These are phyloP conservation scores for Beroe ovata DNA, from an alignment of 37 sponge, comb jelly and placozoan genomes.

Conservation along the genomic window DNA sequence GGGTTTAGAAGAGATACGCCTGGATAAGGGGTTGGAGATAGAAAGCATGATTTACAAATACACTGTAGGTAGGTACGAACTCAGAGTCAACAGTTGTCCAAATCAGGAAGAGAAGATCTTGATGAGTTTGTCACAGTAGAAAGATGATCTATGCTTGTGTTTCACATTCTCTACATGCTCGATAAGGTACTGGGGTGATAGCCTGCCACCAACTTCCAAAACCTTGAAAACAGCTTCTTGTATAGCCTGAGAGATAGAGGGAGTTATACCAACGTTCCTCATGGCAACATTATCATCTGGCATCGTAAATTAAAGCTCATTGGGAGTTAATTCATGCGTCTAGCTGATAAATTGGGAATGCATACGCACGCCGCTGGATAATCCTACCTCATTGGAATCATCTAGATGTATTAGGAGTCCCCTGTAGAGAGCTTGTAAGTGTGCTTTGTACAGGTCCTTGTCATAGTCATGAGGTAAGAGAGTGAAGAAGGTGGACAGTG, in stretches of 20 bases:
- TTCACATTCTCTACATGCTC: conserved; percentile 80
- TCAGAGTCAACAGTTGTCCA: too few relatives aligned
- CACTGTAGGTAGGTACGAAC: too few relatives aligned
- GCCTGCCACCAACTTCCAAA: conserved; percentile 72
- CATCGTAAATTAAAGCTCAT: too few relatives aligned
- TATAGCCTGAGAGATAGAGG: neutral
- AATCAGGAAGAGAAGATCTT: neutral
- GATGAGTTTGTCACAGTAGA: conserved; percentile 60
- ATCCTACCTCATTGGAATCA: conserved; percentile 73
- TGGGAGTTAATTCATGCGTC: too few relatives aligned
- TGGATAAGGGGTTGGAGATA: too few relatives aligned
- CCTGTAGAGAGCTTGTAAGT: conserved; percentile 81
- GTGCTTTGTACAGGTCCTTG: conserved; percentile 78
- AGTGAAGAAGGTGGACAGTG: conserved; percentile 72
- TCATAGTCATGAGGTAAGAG: conserved; percentile 84
- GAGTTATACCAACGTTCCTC: too few relatives aligned
- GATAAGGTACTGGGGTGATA: conserved; percentile 70
- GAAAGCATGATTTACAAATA: neutral
- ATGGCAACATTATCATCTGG: too few relatives aligned
- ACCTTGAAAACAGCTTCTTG: conserved; percentile 78
- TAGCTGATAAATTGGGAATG: too few relatives aligned
- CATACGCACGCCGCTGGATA: too few relatives aligned
- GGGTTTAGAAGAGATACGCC: too few relatives aligned
- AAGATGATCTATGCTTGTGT: conserved; percentile 78
- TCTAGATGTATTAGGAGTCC: conserved; percentile 90